Conservation (phyloP, 1,140 invertebrate genomes). For the Penaeus indicus region DNA sequence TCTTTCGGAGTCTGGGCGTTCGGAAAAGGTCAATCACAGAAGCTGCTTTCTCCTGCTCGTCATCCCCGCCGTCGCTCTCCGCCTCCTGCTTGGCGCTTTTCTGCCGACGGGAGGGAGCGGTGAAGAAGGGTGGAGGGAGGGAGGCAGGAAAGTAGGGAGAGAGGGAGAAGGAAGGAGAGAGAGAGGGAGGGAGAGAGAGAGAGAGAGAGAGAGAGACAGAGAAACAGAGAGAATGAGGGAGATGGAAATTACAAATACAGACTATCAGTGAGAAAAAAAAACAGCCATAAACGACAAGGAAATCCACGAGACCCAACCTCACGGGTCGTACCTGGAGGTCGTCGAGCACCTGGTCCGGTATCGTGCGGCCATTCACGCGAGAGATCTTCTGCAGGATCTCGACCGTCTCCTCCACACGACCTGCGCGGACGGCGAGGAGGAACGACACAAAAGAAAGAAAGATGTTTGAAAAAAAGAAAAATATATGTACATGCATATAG, state of each 20-base stretch:
- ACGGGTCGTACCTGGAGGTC: constrained; percentile 76
- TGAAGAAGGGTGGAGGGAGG: too few relatives aligned
- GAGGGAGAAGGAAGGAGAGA: too few relatives aligned
- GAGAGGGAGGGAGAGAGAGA: too few relatives aligned
- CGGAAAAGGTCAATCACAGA: constrained; percentile 48
- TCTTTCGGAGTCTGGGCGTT: constrained; percentile 42
- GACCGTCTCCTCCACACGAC: constrained; percentile 82
- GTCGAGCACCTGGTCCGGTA: constrained; percentile 80
- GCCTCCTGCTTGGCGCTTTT: constrained; percentile 11
- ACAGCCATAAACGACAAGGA: background rate
- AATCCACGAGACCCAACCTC: background rate
- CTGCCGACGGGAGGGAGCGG: background rate
- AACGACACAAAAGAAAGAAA: background rate
- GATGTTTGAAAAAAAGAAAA: too few relatives aligned
- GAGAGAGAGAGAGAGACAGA: too few relatives aligned
- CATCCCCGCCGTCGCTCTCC: background rate
- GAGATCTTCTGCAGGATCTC: constrained; percentile 84
- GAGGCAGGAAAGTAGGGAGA: too few relatives aligned
- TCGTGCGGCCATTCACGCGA: constrained; percentile 81
- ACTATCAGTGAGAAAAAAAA: background rate
- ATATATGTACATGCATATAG: too few relatives aligned
- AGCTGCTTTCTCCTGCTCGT: background rate
- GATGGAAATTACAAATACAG: too few relatives aligned
- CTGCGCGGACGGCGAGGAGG: constrained; percentile 74
- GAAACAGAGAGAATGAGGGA: too few relatives aligned